These are phyloP conservation scores for Paramacrobiotus metropolitanus DNA, from an alignment of 1,140 invertebrate genomes.

Conservation along the genomic window DNA sequence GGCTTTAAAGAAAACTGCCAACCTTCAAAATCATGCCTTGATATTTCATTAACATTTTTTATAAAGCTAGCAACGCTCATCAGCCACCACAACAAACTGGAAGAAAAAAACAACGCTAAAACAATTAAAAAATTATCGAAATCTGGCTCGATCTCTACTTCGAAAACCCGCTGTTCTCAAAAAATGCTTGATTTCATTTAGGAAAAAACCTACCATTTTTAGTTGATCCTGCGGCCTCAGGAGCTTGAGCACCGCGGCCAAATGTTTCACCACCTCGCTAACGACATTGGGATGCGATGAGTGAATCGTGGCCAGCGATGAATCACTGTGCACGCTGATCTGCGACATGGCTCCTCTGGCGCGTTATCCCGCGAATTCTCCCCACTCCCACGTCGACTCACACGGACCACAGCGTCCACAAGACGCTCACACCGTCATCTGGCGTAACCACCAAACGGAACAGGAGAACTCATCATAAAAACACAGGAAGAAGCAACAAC, in stretches of 20 bases:
- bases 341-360: too few species aligned
- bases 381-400: too few species aligned
- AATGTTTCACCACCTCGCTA: not conserved
- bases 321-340: not conserved
- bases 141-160: not conserved
- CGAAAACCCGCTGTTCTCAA: not conserved
- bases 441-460: too few species aligned
- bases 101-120: not conserved
- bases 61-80: too few species aligned
- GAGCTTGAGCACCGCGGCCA: not conserved
- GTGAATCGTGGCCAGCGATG: not conserved
- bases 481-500: too few species aligned
- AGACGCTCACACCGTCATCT: too few species aligned
- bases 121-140: not conserved
- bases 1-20: too few species aligned
- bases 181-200: not conserved
- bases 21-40: too few species aligned
- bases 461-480: too few species aligned
- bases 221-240: not conserved
- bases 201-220: not conserved
- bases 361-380: too few species aligned
- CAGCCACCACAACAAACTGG: not conserved
- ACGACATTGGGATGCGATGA: not conserved
- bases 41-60: too few species aligned
- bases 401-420: too few species aligned